A percentile compares a stretch with the other conserved stretches of the same genome.
These are phyloP conservation scores for Sitophilus oryzae DNA, from an alignment of 1,140 invertebrate species.

Conservation along the genomic window DNA sequence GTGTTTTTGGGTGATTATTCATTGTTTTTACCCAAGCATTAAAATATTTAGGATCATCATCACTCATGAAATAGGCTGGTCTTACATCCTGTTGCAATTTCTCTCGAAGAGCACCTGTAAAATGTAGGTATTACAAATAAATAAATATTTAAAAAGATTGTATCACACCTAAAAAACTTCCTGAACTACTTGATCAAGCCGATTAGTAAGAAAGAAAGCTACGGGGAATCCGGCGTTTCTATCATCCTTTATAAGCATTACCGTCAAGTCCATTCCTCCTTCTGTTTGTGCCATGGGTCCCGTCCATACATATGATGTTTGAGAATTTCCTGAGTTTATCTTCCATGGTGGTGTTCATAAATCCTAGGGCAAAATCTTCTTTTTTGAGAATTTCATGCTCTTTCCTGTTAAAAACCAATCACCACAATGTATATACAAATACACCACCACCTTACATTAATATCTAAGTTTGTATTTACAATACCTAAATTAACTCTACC, in stretches of 20 bases:
- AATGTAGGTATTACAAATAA: no score
- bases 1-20: conserved; percentile 14
- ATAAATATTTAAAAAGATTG: no score
- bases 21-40: conserved; percentile 23
- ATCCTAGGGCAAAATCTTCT: neutral
- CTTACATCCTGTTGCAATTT: conserved; percentile 7
- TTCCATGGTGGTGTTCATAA: neutral
- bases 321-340: neutral
- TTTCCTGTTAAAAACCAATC: neutral
- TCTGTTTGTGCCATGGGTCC: conserved; percentile 21
- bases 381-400: neutral
- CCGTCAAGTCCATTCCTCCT: conserved; percentile 17
- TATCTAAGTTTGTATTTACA: neutral
- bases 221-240: conserved; percentile 16
- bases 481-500: no score
- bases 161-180: conserved; percentile 23
- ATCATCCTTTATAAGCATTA: conserved; percentile 16
- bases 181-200: conserved; percentile 18
- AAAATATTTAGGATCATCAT: conserved; percentile 23
- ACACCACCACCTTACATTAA: neutral
- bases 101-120: conserved; percentile 1
- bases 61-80: conserved; percentile 14
- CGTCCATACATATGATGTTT: conserved; percentile 18
- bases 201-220: conserved; percentile 20
- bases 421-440: neutral